phyloP scores from a whole-genome alignment of 64 coral and sea anemone species.

The Acropora tenuis region DNA sequence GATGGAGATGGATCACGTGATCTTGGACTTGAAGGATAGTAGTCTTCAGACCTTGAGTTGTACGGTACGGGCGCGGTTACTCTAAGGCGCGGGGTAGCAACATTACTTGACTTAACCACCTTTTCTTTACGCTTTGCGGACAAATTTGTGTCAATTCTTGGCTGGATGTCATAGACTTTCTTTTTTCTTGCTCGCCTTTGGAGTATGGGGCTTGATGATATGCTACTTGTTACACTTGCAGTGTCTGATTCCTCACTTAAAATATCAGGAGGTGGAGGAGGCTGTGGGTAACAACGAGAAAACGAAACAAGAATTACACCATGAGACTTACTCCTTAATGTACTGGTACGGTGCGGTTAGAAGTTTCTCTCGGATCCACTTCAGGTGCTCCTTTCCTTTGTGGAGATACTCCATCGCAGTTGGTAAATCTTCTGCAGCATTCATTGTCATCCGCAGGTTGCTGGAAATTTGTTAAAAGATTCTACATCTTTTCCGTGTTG shows the following conservation, averaged over 20 bases:
- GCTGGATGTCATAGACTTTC: not conserved
- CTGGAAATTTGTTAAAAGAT: no score
- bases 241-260: slow-evolving; percentile 32
- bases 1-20: slow-evolving; percentile 25
- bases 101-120: not conserved
- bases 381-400: no score
- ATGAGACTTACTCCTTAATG: no score
- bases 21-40: not conserved
- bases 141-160: slow-evolving; percentile 35
- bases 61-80: slow-evolving; percentile 5
- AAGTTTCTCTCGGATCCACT: no score
- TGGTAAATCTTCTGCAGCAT: no score
- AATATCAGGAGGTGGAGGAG: not conserved
- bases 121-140: not conserved
- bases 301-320: not conserved
- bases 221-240: slow-evolving; percentile 22
- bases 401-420: no score
- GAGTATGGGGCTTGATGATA: not conserved
- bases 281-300: not conserved
- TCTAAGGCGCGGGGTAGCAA: not conserved
- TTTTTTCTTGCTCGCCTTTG: slow-evolving; percentile 8
- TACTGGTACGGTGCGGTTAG: no score
- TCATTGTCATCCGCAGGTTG: no score
- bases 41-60: not conserved
- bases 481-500: no score